Conservation (phyloP, 2,888 invertebrate species). For the Syrphus vitripennis region DNA sequence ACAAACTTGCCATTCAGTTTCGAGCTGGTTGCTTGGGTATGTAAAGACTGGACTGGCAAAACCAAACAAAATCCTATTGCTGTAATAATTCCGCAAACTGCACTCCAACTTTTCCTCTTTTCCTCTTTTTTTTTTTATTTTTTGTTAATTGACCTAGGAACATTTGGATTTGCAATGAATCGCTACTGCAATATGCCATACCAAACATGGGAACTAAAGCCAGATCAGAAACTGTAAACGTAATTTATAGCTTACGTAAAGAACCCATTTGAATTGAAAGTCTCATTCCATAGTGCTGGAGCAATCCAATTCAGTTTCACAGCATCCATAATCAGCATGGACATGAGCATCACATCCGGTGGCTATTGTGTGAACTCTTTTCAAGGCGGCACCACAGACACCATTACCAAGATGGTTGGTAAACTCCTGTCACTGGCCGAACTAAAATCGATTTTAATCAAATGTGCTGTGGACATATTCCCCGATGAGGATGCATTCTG, state of each 20-base stretch:
- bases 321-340: slow-evolving; percentile 83
- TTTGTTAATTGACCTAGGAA: slow-evolving; percentile 80
- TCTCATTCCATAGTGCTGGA: slow-evolving; percentile 74
- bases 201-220: slow-evolving; percentile 92
- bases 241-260: not conserved
- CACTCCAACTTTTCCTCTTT: not conserved
- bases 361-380: slow-evolving; percentile 80
- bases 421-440: slow-evolving; percentile 76
- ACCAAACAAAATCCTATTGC: not conserved
- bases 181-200: slow-evolving; percentile 91
- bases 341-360: slow-evolving; percentile 82
- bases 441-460: slow-evolving; percentile 80
- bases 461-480: slow-evolving; percentile 90
- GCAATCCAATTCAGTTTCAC: slow-evolving; percentile 82
- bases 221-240: slow-evolving; percentile 82
- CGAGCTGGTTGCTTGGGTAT: slow-evolving; percentile 86
- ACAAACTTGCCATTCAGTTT: slow-evolving; percentile 89
- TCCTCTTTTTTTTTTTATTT: not conserved
- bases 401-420: slow-evolving; percentile 79
- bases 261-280: not conserved
- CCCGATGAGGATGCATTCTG: slow-evolving; percentile 89
- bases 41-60: not conserved
- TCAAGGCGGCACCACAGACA: slow-evolving; percentile 79
- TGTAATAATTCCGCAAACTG: not conserved
- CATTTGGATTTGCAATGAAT: slow-evolving; percentile 88